A percentile compares a stretch with the other conserved stretches of the same genome.
Evolutionary conservation across 1,140 invertebrate species (phyloP).

Genomic region (Gonatopus flavifemur): DNA sequence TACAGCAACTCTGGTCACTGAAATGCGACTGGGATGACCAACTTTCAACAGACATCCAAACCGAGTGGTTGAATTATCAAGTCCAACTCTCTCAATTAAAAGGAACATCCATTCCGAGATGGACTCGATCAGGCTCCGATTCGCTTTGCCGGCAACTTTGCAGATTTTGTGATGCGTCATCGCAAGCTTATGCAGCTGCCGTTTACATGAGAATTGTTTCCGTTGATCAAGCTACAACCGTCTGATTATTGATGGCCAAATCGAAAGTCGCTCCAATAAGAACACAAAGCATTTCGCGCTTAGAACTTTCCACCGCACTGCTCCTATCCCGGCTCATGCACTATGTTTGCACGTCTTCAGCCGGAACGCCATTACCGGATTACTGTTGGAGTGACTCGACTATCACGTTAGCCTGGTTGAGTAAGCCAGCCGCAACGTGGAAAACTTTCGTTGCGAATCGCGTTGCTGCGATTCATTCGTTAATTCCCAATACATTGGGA

Average conservation of each 20-base stretch:
- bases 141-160: constrained; percentile 7
- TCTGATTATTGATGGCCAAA: constrained; percentile 5
- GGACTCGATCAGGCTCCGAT: too few relatives aligned
- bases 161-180: constrained; percentile 19
- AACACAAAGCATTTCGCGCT: neutral
- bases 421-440: neutral
- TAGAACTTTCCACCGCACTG: constrained; percentile 12
- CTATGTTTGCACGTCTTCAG: neutral
- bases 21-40: constrained; percentile 12
- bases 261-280: constrained; percentile 13
- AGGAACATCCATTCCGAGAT: too few relatives aligned
- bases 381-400: neutral
- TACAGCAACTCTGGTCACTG: constrained; percentile 7
- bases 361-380: neutral
- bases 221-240: neutral
- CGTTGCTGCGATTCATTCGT: neutral
- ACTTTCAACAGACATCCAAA: constrained; percentile 10
- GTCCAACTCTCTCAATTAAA: too few relatives aligned
- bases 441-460: neutral
- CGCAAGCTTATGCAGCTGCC: constrained; percentile 11
- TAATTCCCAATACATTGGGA: too few relatives aligned
- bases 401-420: neutral
- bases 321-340: neutral
- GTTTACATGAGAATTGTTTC: constrained; percentile 3
- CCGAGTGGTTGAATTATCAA: too few relatives aligned